These are phyloP conservation scores for Geophilus truncorum DNA, from an alignment of 2,888 invertebrate species.

Conservation along the genomic window DNA sequence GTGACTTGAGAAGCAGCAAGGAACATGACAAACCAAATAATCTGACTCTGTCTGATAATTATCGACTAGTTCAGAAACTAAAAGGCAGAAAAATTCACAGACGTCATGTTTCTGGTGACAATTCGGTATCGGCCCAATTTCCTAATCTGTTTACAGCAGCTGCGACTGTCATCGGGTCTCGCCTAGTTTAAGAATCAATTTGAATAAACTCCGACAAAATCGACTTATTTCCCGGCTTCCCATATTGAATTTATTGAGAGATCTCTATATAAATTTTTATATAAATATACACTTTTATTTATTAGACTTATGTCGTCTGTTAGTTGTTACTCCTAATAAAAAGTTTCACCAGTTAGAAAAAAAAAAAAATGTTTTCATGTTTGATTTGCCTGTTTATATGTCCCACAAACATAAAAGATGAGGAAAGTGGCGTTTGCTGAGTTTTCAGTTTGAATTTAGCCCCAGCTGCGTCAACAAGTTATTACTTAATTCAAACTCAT, in stretches of 20 bases:
- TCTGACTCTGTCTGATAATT: not conserved
- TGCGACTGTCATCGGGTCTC: not conserved
- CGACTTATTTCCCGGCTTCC: not conserved
- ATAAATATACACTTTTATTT: conserved; percentile 18
- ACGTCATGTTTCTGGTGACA: not conserved
- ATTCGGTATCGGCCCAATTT: not conserved
- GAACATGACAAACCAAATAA: not conserved
- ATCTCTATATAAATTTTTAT: conserved; percentile 15
- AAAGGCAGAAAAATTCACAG: not conserved
- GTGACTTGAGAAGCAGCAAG: not conserved
- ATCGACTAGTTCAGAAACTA: not conserved
- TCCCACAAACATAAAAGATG: not conserved
- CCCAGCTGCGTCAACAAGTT: not conserved
- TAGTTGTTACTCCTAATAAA: conserved; percentile 14
- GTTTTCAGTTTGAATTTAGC: not conserved
- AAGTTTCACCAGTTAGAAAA: not conserved
- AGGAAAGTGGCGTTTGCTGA: not conserved
- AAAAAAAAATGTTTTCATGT: not conserved
- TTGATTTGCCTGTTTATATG: not conserved
- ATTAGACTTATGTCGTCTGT: not conserved
- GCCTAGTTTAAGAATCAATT: not conserved
- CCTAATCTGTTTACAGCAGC: not conserved
- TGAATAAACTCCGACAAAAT: not conserved
- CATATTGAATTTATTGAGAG: not conserved
- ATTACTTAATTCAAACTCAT: not conserved